phyloP scores from a whole-genome alignment of 2,797 vertebrate species.

The Notamacropus eugenii region DNA sequence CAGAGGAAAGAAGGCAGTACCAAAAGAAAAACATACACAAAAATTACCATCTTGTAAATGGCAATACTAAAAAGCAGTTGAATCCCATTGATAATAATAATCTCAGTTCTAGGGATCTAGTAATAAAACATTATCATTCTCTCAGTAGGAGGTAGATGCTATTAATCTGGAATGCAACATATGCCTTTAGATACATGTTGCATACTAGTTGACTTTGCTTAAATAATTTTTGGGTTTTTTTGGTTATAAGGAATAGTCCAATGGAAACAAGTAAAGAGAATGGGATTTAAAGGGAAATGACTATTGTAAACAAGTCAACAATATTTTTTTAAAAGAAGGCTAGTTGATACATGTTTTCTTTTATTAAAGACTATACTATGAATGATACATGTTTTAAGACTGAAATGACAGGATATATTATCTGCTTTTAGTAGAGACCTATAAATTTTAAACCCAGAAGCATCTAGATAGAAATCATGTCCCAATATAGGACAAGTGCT shows the following conservation, averaged over 20 bases:
- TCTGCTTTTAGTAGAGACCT: background rate
- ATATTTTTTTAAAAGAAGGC: background rate
- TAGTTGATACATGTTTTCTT: background rate
- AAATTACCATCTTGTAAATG: background rate
- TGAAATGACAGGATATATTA: constrained; percentile 30
- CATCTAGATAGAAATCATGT: constrained; percentile 30
- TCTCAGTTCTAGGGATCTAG: background rate
- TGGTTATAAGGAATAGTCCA: background rate
- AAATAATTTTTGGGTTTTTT: background rate
- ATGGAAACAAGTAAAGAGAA: background rate
- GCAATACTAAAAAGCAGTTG: background rate
- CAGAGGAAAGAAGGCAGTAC: background rate
- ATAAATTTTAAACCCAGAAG: background rate
- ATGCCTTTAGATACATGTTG: background rate
- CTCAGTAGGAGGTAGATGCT: background rate
- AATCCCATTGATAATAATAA: background rate
- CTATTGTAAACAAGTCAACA: background rate
- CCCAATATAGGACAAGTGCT: background rate
- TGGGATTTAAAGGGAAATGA: background rate
- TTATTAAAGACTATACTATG: background rate
- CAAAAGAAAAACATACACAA: background rate
- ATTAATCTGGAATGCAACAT: background rate
- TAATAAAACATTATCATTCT: background rate
- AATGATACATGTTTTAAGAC: background rate
- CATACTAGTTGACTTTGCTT: background rate